Evolutionary conservation across 1,140 invertebrate species (phyloP), one percentile per base, ranked within the genome.

Genomic region (Drosophila sechellia): DNA sequence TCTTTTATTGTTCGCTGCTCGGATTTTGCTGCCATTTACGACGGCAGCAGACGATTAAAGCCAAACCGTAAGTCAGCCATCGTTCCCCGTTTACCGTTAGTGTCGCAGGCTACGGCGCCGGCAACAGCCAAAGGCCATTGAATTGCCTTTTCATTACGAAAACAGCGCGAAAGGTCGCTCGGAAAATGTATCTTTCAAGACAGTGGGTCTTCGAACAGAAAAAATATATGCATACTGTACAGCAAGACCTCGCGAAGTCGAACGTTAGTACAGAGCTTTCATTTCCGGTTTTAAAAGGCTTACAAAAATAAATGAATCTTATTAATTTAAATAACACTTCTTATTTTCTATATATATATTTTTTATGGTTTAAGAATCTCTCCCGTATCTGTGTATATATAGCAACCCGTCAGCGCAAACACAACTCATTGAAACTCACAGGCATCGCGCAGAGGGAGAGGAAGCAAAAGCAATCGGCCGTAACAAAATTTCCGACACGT

Each of bases 401-500:
- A 54, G 31, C 25, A 42, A 64, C 11, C 35, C 56, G 61, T 43
- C 49, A 58, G 37, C 27, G 46, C 43, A 59, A 68, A 70, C 37
- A 74, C 63, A 69, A 79, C 54, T 55, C 39, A 79, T 60, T 72
- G 31, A 64, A 43, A 61, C 45, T 57, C 50, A 39, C 54, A 45
- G 54, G 53, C 56, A 57, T 20, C 37, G 27, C 37, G 27, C 22
- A 15, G 31, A 53, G 50, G 54, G 53, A 40, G 75, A 76, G 63
- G 63, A 58, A 61, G 76, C 45, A 53, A 89, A 89, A 77, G 84
- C 84, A 89, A 90, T 89, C 84, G 85, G 73, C 80, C 80, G 85
- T 89, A 89, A 89, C 84, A 80, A 89, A 84, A 89, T 89, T 89
- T 89, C 73, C 85, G 80, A 90, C 84, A 89, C 84, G 84, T 89